Base-by-base conservation (phyloP, 2,888 invertebrate species). In the Nematopogon swammerdamellus region DNA sequence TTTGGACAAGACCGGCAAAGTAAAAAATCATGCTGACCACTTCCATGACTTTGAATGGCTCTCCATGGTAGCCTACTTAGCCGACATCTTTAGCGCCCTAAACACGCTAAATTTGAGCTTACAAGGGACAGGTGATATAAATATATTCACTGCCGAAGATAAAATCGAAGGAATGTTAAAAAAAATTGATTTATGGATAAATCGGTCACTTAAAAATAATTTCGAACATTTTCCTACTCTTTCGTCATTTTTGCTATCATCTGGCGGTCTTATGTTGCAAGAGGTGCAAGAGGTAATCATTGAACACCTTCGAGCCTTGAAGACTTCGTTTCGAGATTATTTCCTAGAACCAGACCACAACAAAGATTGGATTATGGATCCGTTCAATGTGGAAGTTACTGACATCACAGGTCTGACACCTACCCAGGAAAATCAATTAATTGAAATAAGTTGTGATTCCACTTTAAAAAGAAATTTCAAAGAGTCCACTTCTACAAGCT, bases 111-210 rank as follows among this genome's bases (percentile, higher is more conserved):
- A 47, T 44, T 47, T 45, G 42, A 50, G 48, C 48, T 47, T 54
- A 46, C 53, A 55, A 51, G 29, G 46, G 46, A 49, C 19, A 46
- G 46, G 25, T 25, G 25, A 44, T 43, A 52, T 54, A 52, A 54
- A 54, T 47, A 54, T 52, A 49, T 47, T 54, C 51, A 50, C 51
- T 49, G 51, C 49, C 45, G 54, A 54, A 47, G 50, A 53, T 53
- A 49, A 55, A 54, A 50, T 51, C 16, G 52, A 54, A 51, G 49
- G 11, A 36, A 36, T 44, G 46, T 16, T 44, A 16, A 45, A 42
- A 47, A 45, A 50, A 45, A 45, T 45, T 45, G 45, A 45, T 45
- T 45, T 45, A 19, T 45, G 45, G 19, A 45, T 45, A 45, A 45
- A 45, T 45, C 19, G 19, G 19, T 45, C 6, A 45, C 19, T 17